Evolutionary conservation across 2,888 invertebrate species (phyloP).

Genomic region (Rotaria magnacalcarata): DNA sequence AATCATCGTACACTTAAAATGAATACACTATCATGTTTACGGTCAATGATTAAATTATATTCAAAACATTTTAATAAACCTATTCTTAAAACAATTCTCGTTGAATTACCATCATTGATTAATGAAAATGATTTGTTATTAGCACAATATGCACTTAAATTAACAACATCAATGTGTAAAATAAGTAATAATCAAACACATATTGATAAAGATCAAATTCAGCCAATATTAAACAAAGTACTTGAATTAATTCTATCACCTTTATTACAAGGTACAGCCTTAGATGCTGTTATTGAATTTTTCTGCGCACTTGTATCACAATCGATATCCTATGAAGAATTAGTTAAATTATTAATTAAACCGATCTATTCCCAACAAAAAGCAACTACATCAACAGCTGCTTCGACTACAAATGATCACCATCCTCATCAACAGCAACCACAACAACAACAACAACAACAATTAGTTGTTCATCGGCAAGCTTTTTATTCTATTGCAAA

Average conservation of each 20-base stretch:
- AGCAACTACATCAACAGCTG: conserved; percentile 50
- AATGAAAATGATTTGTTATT: conserved; percentile 92
- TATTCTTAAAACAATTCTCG: conserved; percentile 73
- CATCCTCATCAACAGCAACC: conserved; percentile 34
- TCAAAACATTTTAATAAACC: conserved; percentile 63
- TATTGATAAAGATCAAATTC: conserved; percentile 26
- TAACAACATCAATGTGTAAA: conserved; percentile 40
- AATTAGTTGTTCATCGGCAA: conserved; percentile 57
- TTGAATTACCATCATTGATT: conserved; percentile 81
- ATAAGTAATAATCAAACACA: conserved; percentile 1
- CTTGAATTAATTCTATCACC: conserved; percentile 44
- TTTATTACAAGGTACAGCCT: conserved; percentile 70
- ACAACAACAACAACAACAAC: conserved; percentile 48
- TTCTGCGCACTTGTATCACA: conserved; percentile 61
- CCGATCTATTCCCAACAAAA: conserved; percentile 54
- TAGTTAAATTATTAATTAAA: conserved; percentile 64
- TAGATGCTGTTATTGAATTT: conserved; percentile 82
- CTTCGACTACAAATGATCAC: conserved; percentile 49
- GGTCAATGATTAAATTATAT: conserved; percentile 83
- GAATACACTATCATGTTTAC: conserved; percentile 79
- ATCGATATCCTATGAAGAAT: conserved; percentile 67
- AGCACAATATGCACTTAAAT: conserved; percentile 67
- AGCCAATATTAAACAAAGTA: conserved; percentile 19
- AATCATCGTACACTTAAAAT: conserved; percentile 90
- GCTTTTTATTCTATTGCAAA: conserved; percentile 93